These are phyloP conservation scores for Cephus pygmeus DNA, from an alignment of 2,888 invertebrate genomes.

Conservation along the genomic window DNA sequence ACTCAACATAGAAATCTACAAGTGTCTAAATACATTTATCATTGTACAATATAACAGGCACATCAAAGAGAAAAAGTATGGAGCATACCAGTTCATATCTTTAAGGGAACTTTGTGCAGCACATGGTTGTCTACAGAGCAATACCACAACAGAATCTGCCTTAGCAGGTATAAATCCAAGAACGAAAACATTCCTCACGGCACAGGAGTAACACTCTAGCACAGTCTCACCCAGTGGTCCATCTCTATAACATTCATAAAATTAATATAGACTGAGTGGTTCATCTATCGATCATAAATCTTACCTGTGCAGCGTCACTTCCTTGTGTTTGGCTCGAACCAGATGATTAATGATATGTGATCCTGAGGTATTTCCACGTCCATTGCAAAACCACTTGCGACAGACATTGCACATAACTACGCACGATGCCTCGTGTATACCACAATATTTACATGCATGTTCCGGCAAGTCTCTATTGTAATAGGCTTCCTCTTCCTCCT, in stretches of 20 bases:
- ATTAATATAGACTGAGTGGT: neutral
- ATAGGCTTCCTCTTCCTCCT: constrained; percentile 92
- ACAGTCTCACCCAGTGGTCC: constrained; percentile 98
- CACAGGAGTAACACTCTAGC: constrained; percentile 98
- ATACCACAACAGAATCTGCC: constrained; percentile 96
- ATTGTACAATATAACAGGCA: neutral
- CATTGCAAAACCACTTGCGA: constrained; percentile 99
- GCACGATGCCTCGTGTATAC: constrained; percentile 96
- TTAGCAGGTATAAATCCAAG: constrained; percentile 99
- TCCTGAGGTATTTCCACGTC: constrained; percentile 96
- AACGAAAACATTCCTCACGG: constrained; percentile 97
- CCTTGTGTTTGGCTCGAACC: constrained; percentile 99
- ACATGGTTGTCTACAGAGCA: constrained; percentile 97
- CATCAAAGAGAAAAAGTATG: neutral
- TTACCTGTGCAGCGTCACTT: constrained; percentile 89
- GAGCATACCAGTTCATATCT: constrained; percentile 92
- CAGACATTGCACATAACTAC: constrained; percentile 99
- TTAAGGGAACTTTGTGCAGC: constrained; percentile 96
- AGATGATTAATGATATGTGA: constrained; percentile 99
- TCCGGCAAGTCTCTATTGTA: constrained; percentile 91
- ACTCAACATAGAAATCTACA: neutral
- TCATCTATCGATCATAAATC: constrained; percentile 6
- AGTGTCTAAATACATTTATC: neutral
- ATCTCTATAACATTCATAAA: constrained; percentile 71
- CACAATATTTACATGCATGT: constrained; percentile 99